phyloP scores from a whole-genome alignment of 2,113 vertebrate genomes.

The Odontophorus gujanensis region DNA sequence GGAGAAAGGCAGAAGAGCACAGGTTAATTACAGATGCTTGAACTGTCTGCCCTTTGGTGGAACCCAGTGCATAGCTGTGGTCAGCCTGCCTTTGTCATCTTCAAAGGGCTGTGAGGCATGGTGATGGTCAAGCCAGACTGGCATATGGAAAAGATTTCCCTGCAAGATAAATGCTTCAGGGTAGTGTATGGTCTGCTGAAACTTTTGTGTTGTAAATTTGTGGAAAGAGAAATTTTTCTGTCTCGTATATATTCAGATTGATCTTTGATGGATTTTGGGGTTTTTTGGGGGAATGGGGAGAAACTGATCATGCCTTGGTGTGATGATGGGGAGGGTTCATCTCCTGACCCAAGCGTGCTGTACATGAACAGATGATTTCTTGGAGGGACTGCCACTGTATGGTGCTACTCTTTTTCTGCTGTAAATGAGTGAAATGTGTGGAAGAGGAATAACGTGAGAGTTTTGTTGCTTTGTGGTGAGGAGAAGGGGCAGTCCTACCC shows the following conservation, averaged over 20 bases:
- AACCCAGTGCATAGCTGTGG: background rate
- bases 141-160: background rate
- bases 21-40: background rate
- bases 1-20: background rate
- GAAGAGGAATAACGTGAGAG: background rate
- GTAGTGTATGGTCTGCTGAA: background rate
- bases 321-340: background rate
- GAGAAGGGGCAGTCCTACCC: background rate
- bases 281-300: rapidly evolving
- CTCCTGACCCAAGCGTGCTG: background rate
- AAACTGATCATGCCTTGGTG: background rate
- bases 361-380: background rate
- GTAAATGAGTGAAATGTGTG: background rate
- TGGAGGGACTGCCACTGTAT: background rate
- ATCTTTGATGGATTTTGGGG: background rate
- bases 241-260: background rate
- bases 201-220: background rate
- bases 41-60: background rate
- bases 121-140: background rate
- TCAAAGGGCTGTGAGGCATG: background rate
- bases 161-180: background rate
- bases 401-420: background rate
- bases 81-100: background rate
- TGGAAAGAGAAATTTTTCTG: background rate
- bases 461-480: background rate